These are phyloP conservation scores for Halcyon senegalensis DNA, from an alignment of 2,113 vertebrate species.

Conservation along the genomic window DNA sequence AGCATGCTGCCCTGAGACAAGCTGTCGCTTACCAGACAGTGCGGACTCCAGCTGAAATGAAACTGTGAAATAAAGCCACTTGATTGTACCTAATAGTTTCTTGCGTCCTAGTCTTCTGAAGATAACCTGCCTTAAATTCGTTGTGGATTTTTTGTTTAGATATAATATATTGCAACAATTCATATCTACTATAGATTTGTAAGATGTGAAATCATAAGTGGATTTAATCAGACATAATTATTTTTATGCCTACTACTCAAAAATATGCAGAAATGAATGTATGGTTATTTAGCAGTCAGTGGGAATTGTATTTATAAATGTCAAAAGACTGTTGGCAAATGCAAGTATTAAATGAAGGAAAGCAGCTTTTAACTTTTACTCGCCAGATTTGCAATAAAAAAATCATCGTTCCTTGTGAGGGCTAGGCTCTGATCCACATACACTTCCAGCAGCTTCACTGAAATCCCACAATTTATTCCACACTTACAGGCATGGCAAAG, in stretches of 20 bases:
- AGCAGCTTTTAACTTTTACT: conserved; percentile 61
- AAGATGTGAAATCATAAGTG: conserved; percentile 69
- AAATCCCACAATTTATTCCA: not conserved
- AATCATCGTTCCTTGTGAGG: not conserved
- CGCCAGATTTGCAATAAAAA: not conserved
- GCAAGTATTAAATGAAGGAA: conserved; percentile 70
- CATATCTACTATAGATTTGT: conserved; percentile 69
- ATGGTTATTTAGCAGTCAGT: conserved; percentile 76
- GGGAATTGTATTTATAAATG: conserved; percentile 76
- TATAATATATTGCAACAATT: conserved; percentile 51
- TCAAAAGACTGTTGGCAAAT: conserved; percentile 76
- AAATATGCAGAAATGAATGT: conserved; percentile 77
- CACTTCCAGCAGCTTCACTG: not conserved
- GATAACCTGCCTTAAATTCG: conserved; percentile 27
- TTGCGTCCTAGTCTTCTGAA: not conserved
- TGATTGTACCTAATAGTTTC: conserved; percentile 16
- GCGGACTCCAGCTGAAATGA: conserved; percentile 3
- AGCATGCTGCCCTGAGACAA: not conserved
- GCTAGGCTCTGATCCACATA: not conserved
- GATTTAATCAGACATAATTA: conserved; percentile 78
- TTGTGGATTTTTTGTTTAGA: conserved; percentile 64
- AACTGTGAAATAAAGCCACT: conserved; percentile 17
- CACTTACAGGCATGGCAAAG: not conserved
- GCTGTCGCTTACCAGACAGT: not conserved
- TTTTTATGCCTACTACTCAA: conserved; percentile 73